Percentiles rank a stretch among this genome's conserved stretches.
Evolutionary conservation across 2,113 vertebrate genomes (phyloP).

Genomic region (Saimiri boliviensis): DNA sequence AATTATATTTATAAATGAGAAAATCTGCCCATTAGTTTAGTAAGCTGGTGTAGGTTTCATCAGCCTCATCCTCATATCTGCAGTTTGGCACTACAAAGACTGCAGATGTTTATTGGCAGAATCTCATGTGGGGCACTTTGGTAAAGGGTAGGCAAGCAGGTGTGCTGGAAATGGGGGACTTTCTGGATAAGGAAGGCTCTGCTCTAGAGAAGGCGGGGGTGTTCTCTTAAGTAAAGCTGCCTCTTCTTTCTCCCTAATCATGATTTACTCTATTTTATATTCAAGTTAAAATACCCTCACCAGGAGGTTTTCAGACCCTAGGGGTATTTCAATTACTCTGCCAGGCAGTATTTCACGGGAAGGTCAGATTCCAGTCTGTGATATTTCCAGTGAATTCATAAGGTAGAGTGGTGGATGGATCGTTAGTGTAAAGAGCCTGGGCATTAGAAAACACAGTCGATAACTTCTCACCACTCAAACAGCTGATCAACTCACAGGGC

Average conservation of each 20-base stretch:
- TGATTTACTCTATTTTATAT: background rate
- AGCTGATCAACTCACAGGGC: background rate
- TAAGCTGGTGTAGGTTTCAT: background rate
- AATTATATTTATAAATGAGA: background rate
- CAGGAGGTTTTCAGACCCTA: background rate
- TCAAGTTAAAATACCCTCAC: background rate
- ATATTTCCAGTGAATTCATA: background rate
- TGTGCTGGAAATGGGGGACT: background rate
- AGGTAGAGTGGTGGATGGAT: background rate
- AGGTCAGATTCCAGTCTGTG: background rate
- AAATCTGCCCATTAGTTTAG: background rate
- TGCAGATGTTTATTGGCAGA: background rate
- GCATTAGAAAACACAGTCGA: background rate
- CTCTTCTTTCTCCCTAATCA: background rate
- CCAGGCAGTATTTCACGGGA: background rate
- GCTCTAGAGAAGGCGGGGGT: background rate
- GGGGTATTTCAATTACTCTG: background rate
- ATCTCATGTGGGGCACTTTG: background rate
- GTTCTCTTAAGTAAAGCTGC: background rate
- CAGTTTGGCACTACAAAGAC: background rate
- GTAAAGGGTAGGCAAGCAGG: background rate
- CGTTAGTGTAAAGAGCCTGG: background rate
- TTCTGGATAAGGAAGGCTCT: background rate
- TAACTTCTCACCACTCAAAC: background rate
- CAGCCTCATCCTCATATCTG: background rate